These are phyloP conservation scores for Prolemur simus DNA, from an alignment of 2,113 vertebrate genomes.

Conservation along the genomic window DNA sequence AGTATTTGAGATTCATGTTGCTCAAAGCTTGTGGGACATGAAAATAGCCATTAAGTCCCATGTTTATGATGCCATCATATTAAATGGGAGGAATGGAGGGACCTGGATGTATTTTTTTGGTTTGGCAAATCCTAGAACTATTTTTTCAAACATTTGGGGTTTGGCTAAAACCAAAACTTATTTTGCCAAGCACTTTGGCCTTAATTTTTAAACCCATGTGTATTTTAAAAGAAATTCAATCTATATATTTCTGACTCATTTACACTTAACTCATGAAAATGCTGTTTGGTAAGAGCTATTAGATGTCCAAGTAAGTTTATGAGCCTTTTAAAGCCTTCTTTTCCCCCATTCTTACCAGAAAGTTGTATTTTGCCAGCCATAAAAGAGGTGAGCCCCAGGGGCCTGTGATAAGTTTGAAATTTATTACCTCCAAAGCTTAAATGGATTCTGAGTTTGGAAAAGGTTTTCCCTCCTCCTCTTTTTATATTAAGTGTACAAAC, in stretches of 20 bases:
- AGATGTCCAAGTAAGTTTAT: slow-evolving; percentile 64
- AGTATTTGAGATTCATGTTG: slow-evolving; percentile 5
- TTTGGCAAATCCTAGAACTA: slow-evolving; percentile 68
- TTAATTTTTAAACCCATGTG: slow-evolving; percentile 76
- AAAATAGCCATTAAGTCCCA: slow-evolving; percentile 53
- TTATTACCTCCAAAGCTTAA: slow-evolving; percentile 65
- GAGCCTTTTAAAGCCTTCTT: slow-evolving; percentile 55
- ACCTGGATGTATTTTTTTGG: slow-evolving; percentile 71
- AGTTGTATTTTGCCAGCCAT: slow-evolving; percentile 61
- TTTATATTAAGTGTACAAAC: background rate
- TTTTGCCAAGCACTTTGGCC: slow-evolving; percentile 75
- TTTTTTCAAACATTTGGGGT: slow-evolving; percentile 64
- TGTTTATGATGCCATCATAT: slow-evolving; percentile 54
- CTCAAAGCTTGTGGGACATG: background rate
- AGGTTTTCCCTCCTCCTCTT: background rate
- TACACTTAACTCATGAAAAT: slow-evolving; percentile 79
- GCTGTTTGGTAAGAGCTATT: slow-evolving; percentile 63
- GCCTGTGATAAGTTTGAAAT: slow-evolving; percentile 67
- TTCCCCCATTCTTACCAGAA: slow-evolving; percentile 52
- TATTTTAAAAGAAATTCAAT: slow-evolving; percentile 77
- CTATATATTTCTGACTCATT: slow-evolving; percentile 79
- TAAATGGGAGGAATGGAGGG: slow-evolving; percentile 33
- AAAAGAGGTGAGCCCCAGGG: slow-evolving; percentile 57
- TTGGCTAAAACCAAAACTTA: slow-evolving; percentile 72
- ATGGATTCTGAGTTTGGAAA: slow-evolving; percentile 55